Evolutionary conservation across 2,797 vertebrate genomes (phyloP), one percentile per base, ranked within the genome.

Genomic region (Anguilla anguilla): DNA sequence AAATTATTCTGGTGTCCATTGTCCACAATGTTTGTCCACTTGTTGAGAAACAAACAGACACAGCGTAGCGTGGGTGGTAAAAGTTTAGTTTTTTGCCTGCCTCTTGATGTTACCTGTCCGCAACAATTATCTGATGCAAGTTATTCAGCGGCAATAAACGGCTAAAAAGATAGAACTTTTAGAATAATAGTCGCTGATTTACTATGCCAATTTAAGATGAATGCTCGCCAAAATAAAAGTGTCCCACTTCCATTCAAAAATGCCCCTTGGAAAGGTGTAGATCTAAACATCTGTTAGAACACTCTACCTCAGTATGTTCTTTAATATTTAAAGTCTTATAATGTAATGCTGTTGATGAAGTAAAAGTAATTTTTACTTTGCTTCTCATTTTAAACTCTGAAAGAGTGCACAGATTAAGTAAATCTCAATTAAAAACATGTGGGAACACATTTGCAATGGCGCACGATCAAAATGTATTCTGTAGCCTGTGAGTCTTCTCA

Each of bases 71-170:
- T 88, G 92, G 89, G 89, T 94, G 93, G 94, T 91, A 90, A 90
- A 91, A 55, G 91, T 86, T 86, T 85, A 89, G 91, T 88, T 89
- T 91, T 89, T 88, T 64, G 74, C 86, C 94, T 93, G 95, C 93
- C 94, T 92, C 86, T 2, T 43, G 87, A 91, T 95, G 93, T 94
- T 93, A 93, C 90, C 83, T 59, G 72, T 39, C 89, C 87, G 91
- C 87, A 90, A 93, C 91, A n/a, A 69, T 85, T 85, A 87, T 85
- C 83, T 43, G 79, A 90, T 89, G 84, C 87, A 87, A 88, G 90
- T 88, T 91, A 83, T 91, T 94, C 92, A 17, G 74, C 9, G 43
- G 77, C 10, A 82, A 49, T 82, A 11, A 82, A 79, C 17, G 17
- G 17, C 19, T 49, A n/a, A 51, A n/a, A 49, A 43, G 22, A 4